Base-by-base conservation (phyloP, 2,888 invertebrate genomes). In the Resseliella maxima region DNA sequence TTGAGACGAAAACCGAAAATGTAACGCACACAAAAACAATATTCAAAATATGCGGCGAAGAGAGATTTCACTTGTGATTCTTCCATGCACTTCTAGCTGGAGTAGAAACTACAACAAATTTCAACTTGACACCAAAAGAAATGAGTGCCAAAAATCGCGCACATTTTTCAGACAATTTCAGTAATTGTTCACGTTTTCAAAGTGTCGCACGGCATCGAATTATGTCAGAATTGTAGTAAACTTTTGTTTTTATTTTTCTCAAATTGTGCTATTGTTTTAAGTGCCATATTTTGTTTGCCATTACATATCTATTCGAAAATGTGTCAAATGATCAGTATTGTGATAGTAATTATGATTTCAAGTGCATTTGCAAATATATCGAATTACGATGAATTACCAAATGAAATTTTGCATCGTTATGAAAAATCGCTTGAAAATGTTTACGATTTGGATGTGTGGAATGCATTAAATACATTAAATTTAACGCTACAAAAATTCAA, bases 171-270 rank as follows among this genome's bases (percentile, higher is more conserved):
- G 72, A 12, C 15, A 31, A 12, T 27, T 72, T 72, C 15, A 72
- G 72, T 72, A 72, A 72, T 72, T 72, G 72, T n/a, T 31, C 15
- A 35, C 31, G 15, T 72, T 72, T 72, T 35, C 31, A 27, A 31
- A 72, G 15, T 35, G 72, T 72, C 31, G 72, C 31, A 72, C 18
- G 31, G 72, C 1, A n/a, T 35, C 15, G 12, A 59, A 31, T 72
- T 35, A 72, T 72, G 72, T 72, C 72, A 72, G 72, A 72, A 72
- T 72, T 2, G 31, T 2, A 6, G 83, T 8, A n/a, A 83, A 83
- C 38, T 38, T 83, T 83, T 38, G 41, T 24, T 83, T 83, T 36
- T 38, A 21, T 35, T 72, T 72, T 59, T 24, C n/a, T 24, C 24
- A 24, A 59, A 2, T 72, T 15, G 31, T 72, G 31, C 59, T 12